A percentile compares a stretch with the other conserved stretches of the same genome.
phyloP scores from a whole-genome alignment of 2,888 invertebrate genomes.

The Melanophora roralis region DNA sequence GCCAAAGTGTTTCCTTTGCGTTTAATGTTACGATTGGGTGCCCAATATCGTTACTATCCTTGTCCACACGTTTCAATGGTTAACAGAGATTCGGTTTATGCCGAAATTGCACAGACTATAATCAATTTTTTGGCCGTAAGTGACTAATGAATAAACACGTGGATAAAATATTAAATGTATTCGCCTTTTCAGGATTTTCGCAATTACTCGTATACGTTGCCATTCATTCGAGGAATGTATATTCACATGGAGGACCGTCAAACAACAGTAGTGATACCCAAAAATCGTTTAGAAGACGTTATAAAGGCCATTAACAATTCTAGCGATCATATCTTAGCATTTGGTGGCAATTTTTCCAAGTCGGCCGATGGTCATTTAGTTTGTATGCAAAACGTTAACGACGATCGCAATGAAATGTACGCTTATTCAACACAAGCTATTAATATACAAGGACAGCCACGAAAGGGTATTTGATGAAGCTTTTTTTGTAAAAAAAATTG shows the following conservation, averaged over 20 bases:
- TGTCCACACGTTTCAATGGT: slow-evolving; percentile 88
- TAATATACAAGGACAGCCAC: slow-evolving; percentile 88
- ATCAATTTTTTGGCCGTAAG: slow-evolving; percentile 87
- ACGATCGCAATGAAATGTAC: slow-evolving; percentile 81
- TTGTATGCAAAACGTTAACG: slow-evolving; percentile 86
- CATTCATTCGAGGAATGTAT: slow-evolving; percentile 85
- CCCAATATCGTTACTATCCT: slow-evolving; percentile 91
- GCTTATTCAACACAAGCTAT: slow-evolving; percentile 92
- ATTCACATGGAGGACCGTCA: slow-evolving; percentile 90
- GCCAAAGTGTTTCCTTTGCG: slow-evolving; percentile 88
- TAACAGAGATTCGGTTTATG: slow-evolving; percentile 87
- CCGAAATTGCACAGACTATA: slow-evolving; percentile 91
- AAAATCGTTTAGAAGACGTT: slow-evolving; percentile 85
- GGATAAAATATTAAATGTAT: slow-evolving; percentile 56
- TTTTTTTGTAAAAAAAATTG: background rate
- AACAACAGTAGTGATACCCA: slow-evolving; percentile 86
- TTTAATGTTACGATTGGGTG: slow-evolving; percentile 87
- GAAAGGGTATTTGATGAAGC: slow-evolving; percentile 81
- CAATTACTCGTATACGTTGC: slow-evolving; percentile 88
- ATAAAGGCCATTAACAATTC: slow-evolving; percentile 87
- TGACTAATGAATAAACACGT: too few relatives aligned
- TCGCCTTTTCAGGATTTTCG: slow-evolving; percentile 83
- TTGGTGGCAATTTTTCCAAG: slow-evolving; percentile 87
- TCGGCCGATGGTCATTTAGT: slow-evolving; percentile 91
- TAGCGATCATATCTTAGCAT: slow-evolving; percentile 89